Evolutionary conservation across 2,888 invertebrate genomes (phyloP).

Genomic region (Poecilus cupreus): DNA sequence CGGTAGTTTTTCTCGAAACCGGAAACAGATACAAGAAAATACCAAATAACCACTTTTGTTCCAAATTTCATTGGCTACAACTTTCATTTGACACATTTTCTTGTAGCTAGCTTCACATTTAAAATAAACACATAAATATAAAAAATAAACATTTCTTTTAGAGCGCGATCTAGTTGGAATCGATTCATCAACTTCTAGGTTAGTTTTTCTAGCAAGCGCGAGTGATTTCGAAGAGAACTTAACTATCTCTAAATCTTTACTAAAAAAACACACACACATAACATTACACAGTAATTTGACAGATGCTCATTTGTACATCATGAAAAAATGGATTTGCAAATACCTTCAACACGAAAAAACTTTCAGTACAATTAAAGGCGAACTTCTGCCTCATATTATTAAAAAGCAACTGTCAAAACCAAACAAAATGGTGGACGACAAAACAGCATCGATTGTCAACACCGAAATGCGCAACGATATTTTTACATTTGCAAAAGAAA

Average conservation of each 20-base stretch:
- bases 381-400: slow-evolving; percentile 89
- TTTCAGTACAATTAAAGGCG: slow-evolving; percentile 80
- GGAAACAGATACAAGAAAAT: too few species aligned
- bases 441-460: slow-evolving; percentile 77
- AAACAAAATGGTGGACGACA: slow-evolving; percentile 73
- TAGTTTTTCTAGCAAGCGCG: slow-evolving; percentile 91
- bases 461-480: slow-evolving; percentile 76
- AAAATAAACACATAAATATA: too few species aligned
- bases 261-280: slow-evolving; percentile 86
- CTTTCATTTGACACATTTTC: too few species aligned
- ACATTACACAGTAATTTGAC: slow-evolving; percentile 85
- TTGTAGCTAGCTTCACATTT: too few species aligned
- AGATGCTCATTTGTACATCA: slow-evolving; percentile 93
- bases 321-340: slow-evolving; percentile 90
- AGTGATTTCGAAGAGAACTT: slow-evolving; percentile 93
- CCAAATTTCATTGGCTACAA: too few species aligned
- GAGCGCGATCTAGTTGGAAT: slow-evolving; percentile 92
- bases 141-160: too few species aligned
- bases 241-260: slow-evolving; percentile 81
- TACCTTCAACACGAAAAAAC: slow-evolving; percentile 80
- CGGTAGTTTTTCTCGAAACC: too few species aligned
- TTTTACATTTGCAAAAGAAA: slow-evolving; percentile 80
- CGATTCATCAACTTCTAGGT: slow-evolving; percentile 84
- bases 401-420: slow-evolving; percentile 83
- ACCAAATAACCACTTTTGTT: too few species aligned